Base-by-base conservation (phyloP, 1,140 invertebrate species). In the Diabrotica undecimpunctata region DNA sequence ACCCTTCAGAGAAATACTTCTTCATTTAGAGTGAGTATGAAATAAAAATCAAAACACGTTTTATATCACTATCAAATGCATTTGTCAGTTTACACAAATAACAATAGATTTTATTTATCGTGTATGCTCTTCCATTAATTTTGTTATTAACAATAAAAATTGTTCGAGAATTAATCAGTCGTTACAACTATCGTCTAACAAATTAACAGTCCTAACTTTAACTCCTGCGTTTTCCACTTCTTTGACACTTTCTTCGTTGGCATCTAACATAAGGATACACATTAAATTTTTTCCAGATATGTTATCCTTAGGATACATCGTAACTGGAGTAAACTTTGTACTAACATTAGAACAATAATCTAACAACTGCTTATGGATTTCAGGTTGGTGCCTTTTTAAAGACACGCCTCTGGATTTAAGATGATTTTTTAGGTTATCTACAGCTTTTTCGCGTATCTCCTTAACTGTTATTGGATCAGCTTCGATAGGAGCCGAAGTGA, bases 261-360 rank as follows among this genome's bases (percentile, higher is more conserved):
- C 85, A 70, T 95, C 92, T 9, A 93, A 90, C 89, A 96, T 94
- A 46, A 97, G 95, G 54, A 96, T 89, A 79, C 94, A 96, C 84
- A 95, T 91, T 77, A 96, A 96, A 60, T 87, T 89, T 77, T 89
- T 89, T 0, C 92, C 93, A 7, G 90, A 92, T 3, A 82, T 82
- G 50, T 85, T 83, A 75, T 96, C 92, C 38, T 86, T 83, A 0
- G 94, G 94, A 74, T 94, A 93, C 66, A 97, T 88, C 2, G 93
- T 95, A 62, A 95, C 87, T 0, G 94, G 93, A n/a, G 90, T 87
- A 74, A 96, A 95, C 69, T 88, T 87, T 67, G 92, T 88, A 63
- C 87, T 86, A 11, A 86, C 85, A 2, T 89, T 89, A 65, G 94
- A 91, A 2, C 93, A 92, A 75, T 93, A 97, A 14, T 87, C 86